Conservation (phyloP, 2,888 invertebrate species). For the Scaptomyza reducta region DNA sequence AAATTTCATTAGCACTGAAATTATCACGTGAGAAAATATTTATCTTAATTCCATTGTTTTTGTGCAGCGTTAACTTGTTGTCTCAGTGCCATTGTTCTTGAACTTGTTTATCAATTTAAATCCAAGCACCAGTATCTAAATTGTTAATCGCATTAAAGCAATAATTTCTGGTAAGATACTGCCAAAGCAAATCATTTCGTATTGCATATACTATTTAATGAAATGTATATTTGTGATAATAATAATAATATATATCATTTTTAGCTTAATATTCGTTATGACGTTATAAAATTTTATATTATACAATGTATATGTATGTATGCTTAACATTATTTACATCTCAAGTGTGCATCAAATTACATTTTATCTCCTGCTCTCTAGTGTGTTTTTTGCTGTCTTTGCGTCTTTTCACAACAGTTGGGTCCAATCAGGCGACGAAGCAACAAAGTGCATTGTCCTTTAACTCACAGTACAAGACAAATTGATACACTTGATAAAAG, state of each 20-base stretch:
- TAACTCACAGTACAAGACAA: slow-evolving; percentile 32
- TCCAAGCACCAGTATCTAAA: slow-evolving; percentile 4
- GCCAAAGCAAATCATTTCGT: background rate
- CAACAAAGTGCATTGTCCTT: slow-evolving; percentile 45
- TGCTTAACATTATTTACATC: background rate
- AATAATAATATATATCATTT: too few species aligned
- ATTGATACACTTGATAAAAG: slow-evolving; percentile 76
- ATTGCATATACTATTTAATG: background rate
- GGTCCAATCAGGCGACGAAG: slow-evolving; percentile 33
- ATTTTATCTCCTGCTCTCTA: background rate
- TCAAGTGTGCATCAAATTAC: slow-evolving; percentile 6
- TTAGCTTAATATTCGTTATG: too few species aligned
- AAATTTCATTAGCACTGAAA: slow-evolving; percentile 78
- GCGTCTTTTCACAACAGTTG: slow-evolving; percentile 21
- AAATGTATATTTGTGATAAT: too few species aligned
- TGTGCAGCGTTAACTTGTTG: slow-evolving; percentile 28
- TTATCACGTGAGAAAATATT: slow-evolving; percentile 77
- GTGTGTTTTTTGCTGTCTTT: background rate
- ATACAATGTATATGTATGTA: too few species aligned
- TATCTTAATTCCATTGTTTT: slow-evolving; percentile 66
- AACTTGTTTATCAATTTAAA: slow-evolving; percentile 15
- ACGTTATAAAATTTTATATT: too few species aligned
- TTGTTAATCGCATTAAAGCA: slow-evolving; percentile 15
- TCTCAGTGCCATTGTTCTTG: slow-evolving; percentile 19
- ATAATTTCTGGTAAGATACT: background rate